Base-by-base conservation (phyloP, 2,113 vertebrate species). In the Electrona antarctica region DNA sequence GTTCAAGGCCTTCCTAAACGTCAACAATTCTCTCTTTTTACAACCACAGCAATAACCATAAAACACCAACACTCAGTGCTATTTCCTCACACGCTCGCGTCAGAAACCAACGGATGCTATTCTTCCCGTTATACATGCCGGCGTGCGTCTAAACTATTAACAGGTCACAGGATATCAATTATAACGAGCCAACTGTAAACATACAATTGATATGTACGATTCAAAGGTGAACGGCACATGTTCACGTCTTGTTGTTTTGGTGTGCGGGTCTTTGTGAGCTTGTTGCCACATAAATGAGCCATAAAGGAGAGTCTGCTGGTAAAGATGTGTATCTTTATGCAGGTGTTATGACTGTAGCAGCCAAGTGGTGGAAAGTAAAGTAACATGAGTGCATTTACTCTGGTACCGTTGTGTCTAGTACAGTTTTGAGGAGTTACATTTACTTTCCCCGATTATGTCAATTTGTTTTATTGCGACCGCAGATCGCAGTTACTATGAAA, bases 291-390 rank as follows among this genome's bases (percentile, higher is more conserved):
- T 88, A 90, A 91, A 90, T 88, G 87, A 87, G 87, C 81, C 84
- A 81, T 91, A 90, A 89, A 89, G 85, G 77, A 79, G 72, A 73
- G 85, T 76, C 87, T 83, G 87, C 87, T 83, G 79, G 80, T 81
- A 80, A 89, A 92, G 91, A 92, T 92, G 78, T 76, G 59, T 89
- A 91, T 93, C 92, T 92, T 82, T 85, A 91, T 92, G 91, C 90
- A 92, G 92, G 86, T 93, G 88, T 92, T 92, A 86, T 88, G 90
- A 86, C 90, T 92, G 71, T 82, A 75, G 85, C 82, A 74, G 33
- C 33, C 33, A 41, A 3, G 33, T 6, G 33, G 33, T 6, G 33
- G 33, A 41, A 41, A 41, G 33, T 41, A 41, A 41, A 41, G 33
- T 41, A 41, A 41, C 33, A 3, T 21, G 3, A 41, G 33, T 41